Percentiles rank a stretch among this genome's conserved stretches.
Evolutionary conservation across 1,140 invertebrate species (phyloP).

Genomic region (Zophobas atratus): DNA sequence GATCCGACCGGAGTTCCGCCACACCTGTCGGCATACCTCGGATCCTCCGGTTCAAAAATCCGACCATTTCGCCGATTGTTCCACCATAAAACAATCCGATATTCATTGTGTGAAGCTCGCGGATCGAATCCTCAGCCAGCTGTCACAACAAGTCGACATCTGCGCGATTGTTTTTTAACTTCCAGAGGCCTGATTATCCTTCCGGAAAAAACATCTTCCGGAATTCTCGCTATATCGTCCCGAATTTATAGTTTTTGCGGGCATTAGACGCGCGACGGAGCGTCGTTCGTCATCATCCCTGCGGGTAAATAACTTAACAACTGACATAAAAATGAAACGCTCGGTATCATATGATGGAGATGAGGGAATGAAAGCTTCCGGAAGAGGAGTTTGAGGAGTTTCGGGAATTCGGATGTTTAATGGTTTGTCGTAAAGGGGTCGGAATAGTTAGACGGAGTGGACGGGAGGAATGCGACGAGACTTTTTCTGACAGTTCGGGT

Average conservation of each 20-base stretch:
- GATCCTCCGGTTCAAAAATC: no score
- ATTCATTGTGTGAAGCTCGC: slow-evolving; percentile 14
- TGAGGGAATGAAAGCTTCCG: no score
- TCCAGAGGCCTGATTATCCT: not conserved
- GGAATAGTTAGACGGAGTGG: no score
- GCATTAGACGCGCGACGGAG: not conserved
- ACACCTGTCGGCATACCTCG: no score
- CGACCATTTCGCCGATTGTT: not conserved
- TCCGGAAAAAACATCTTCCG: not conserved
- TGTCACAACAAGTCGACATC: slow-evolving; percentile 7
- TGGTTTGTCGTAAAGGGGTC: no score
- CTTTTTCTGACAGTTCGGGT: no score
- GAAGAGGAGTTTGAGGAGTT: no score
- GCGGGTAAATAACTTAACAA: not conserved
- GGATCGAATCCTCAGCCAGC: slow-evolving; percentile 1
- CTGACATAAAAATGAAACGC: slow-evolving; percentile 14
- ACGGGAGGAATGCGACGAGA: no score
- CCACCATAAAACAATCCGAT: not conserved
- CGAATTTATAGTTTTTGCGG: not conserved
- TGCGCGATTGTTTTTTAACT: slow-evolving; percentile 3
- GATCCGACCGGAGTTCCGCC: no score
- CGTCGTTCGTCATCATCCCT: slow-evolving; percentile 3
- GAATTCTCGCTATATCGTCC: not conserved
- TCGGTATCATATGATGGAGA: not conserved
- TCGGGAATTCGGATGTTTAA: no score